Evolutionary conservation across 2,797 vertebrate species (phyloP).

Genomic region (Enteromius mattozi): DNA sequence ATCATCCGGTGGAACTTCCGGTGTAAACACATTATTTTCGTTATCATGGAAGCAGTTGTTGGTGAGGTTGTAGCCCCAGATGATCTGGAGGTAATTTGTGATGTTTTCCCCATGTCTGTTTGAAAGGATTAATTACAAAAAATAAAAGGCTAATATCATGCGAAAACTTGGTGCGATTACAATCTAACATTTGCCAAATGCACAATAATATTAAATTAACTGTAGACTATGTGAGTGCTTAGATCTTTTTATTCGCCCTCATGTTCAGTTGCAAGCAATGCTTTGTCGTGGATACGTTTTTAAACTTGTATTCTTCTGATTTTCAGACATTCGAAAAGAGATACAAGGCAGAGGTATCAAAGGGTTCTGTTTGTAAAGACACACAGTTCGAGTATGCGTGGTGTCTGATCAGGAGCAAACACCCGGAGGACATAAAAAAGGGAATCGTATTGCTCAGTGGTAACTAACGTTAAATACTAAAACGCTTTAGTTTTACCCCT

Average conservation of each 20-base stretch:
- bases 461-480: slow-evolving; percentile 69
- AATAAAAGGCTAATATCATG: background rate
- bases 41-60: slow-evolving; percentile 52
- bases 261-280: background rate
- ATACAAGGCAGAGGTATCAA: slow-evolving; percentile 79
- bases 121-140: background rate
- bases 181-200: background rate
- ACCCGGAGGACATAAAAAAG: slow-evolving; percentile 82
- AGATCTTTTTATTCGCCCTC: background rate
- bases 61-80: slow-evolving; percentile 44
- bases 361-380: slow-evolving; percentile 81
- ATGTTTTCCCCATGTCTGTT: background rate
- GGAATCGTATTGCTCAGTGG: slow-evolving; percentile 83
- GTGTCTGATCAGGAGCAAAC: slow-evolving; percentile 90
- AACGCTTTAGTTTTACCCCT: background rate
- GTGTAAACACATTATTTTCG: slow-evolving; percentile 18
- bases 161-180: background rate
- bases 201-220: background rate
- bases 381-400: slow-evolving; percentile 91
- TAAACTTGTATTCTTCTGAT: slow-evolving; percentile 33
- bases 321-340: slow-evolving; percentile 88
- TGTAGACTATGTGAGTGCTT: background rate
- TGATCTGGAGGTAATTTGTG: slow-evolving; percentile 49
- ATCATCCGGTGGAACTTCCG: background rate
- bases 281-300: background rate